Percentiles rank a stretch among this genome's conserved stretches.
Evolutionary conservation across 2,888 invertebrate species (phyloP).

Genomic region (Oeneis ivallda): DNA sequence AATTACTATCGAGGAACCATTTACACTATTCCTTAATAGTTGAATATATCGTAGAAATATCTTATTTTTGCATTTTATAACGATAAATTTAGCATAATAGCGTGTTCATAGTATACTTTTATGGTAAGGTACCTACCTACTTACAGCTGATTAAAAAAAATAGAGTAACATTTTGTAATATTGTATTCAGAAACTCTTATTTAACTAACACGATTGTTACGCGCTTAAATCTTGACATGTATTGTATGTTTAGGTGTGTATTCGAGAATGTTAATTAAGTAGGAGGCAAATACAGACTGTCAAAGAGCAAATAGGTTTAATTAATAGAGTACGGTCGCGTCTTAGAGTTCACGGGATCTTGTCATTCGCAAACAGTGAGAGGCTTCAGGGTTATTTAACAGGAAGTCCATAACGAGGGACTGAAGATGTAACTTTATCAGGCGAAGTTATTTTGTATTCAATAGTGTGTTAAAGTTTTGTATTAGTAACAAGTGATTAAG

Average conservation of each 20-base stretch:
- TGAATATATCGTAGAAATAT: no score
- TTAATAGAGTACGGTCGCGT: constrained; percentile 67
- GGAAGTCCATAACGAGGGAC: constrained; percentile 31
- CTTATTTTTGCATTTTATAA: no score
- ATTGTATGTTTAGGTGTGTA: constrained; percentile 39
- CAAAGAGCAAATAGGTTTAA: constrained; percentile 75
- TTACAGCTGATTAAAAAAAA: no score
- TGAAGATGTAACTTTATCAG: constrained; percentile 5
- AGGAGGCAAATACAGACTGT: constrained; percentile 66
- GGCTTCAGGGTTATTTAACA: constrained; percentile 37
- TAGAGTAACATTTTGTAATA: neutral
- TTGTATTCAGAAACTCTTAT: constrained; percentile 18
- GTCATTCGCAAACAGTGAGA: constrained; percentile 55
- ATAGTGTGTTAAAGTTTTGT: neutral
- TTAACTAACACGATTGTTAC: constrained; percentile 32
- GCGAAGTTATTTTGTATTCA: constrained; percentile 7
- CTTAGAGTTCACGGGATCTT: constrained; percentile 62
- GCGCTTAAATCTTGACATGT: constrained; percentile 36
- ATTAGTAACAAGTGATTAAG: no score
- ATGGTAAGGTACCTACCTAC: no score
- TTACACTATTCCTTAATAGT: no score
- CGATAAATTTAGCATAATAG: no score
- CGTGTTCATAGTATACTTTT: no score
- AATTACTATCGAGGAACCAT: no score
- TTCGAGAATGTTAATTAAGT: constrained; percentile 69